Evolutionary conservation across 1,140 invertebrate species (phyloP).

Genomic region (Sarcophaga bullata): DNA sequence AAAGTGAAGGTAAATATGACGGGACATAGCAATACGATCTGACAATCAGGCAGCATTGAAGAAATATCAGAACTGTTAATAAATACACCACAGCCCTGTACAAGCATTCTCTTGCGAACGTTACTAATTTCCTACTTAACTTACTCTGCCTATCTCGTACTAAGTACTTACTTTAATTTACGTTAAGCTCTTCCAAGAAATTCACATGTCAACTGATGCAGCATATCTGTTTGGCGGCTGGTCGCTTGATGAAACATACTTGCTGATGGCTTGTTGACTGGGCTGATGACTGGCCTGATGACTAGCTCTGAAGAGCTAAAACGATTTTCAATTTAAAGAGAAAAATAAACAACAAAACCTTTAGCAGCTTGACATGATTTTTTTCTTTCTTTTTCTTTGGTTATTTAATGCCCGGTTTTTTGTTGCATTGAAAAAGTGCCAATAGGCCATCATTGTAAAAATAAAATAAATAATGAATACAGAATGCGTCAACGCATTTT

Average conservation of each 20-base stretch:
- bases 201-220: conserved; percentile 2
- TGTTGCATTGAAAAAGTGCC: conserved; percentile 12
- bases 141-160: too few species aligned
- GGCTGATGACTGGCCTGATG: background rate
- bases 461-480: conserved; percentile 26
- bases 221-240: background rate
- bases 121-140: too few species aligned
- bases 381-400: conserved; percentile 20
- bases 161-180: background rate
- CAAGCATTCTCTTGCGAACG: too few species aligned
- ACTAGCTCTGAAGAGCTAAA: background rate
- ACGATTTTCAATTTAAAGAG: background rate
- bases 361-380: conserved; percentile 21
- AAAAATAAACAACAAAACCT: background rate
- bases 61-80: too few species aligned
- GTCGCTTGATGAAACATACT: background rate
- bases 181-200: background rate
- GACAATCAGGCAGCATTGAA: too few species aligned
- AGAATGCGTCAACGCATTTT: conserved; percentile 36
- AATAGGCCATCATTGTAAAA: conserved; percentile 30
- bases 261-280: conserved; percentile 2
- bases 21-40: too few species aligned
- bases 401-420: background rate
- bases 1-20: too few species aligned
- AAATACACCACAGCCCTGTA: too few species aligned